These are phyloP conservation scores for Nemotelus nigrinus DNA, from an alignment of 2,888 invertebrate species.

Conservation along the genomic window DNA sequence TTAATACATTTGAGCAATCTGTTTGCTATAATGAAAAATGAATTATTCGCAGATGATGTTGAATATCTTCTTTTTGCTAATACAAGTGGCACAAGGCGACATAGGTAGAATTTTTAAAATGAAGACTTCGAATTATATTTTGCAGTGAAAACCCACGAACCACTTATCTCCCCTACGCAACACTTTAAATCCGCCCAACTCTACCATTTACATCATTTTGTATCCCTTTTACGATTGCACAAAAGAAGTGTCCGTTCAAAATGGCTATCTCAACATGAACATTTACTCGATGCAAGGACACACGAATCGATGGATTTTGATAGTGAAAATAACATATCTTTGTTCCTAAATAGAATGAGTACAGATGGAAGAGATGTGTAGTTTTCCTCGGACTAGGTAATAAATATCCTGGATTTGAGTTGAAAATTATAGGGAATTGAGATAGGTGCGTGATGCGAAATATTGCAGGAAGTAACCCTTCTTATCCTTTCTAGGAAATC, in stretches of 20 bases:
- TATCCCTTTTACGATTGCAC: conserved; percentile 34
- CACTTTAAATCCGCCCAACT: background rate
- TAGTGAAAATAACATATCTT: conserved; percentile 12
- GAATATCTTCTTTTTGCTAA: background rate
- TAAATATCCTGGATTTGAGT: conserved; percentile 39
- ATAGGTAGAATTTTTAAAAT: no score
- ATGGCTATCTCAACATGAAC: conserved; percentile 15
- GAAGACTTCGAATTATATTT: background rate
- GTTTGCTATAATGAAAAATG: background rate
- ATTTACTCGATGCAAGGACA: conserved; percentile 22
- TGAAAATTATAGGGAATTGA: conserved; percentile 41
- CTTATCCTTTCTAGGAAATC: conserved; percentile 42
- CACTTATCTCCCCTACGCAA: background rate
- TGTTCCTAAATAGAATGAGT: background rate
- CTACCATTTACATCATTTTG: background rate
- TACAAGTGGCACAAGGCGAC: background rate
- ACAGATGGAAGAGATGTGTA: conserved; percentile 2
- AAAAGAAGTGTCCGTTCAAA: conserved; percentile 33
- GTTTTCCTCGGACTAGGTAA: conserved; percentile 19
- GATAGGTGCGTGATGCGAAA: conserved; percentile 37
- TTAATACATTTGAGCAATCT: background rate
- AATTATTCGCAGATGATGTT: background rate
- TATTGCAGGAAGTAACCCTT: conserved; percentile 41
- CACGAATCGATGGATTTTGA: background rate
- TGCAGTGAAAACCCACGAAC: background rate